Conservation (phyloP, 2,797 vertebrate genomes). For the Cetoscarus ocellatus region DNA sequence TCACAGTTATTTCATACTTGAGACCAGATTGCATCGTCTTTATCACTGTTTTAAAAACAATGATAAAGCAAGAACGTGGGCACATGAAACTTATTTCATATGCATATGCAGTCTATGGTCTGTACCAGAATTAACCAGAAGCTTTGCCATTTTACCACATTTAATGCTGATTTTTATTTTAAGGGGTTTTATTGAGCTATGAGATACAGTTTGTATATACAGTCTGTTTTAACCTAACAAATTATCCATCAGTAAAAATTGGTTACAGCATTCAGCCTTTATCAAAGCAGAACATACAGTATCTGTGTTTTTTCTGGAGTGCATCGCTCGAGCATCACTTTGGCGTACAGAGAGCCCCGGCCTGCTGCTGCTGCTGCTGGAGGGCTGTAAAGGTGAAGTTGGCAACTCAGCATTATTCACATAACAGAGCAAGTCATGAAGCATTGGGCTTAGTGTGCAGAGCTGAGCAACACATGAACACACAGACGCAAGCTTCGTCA, state of each 20-base stretch:
- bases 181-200: not conserved
- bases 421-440: conserved; percentile 7
- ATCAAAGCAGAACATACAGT: not conserved
- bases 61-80: too few species aligned
- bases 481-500: not conserved
- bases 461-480: not conserved
- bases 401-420: conserved; percentile 12
- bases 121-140: not conserved
- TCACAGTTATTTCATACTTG: not conserved
- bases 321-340: not conserved
- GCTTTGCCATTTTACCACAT: not conserved
- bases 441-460: not conserved
- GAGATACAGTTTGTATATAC: not conserved
- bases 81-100: too few species aligned
- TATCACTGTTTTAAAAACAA: too few species aligned
- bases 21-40: too few species aligned
- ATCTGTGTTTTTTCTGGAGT: not conserved
- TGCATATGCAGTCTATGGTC: too few species aligned
- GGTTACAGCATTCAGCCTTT: not conserved
- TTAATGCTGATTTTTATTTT: not conserved
- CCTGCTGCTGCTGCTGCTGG: conserved; percentile 1
- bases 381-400: conserved; percentile 4
- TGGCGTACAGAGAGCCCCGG: not conserved
- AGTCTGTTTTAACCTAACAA: not conserved
- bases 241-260: not conserved